Evolutionary conservation across 2,113 vertebrate species (phyloP).

Genomic region (Xiphophorus hellerii): DNA sequence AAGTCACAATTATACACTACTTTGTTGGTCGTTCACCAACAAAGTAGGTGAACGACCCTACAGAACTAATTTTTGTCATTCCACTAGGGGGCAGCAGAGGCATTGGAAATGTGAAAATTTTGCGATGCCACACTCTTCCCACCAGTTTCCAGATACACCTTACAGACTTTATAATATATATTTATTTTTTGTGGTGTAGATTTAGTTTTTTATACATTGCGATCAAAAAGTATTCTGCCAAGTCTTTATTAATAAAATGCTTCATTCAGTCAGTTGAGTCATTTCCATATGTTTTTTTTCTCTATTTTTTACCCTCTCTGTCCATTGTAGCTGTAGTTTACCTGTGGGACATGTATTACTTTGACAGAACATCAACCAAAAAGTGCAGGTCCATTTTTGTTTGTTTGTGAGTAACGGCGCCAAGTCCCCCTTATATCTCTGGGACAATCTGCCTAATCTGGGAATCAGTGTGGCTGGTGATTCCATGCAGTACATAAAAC

Average conservation of each 20-base stretch:
- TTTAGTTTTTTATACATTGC: neutral
- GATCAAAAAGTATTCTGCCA: neutral
- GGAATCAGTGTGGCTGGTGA: slow-evolving; percentile 33
- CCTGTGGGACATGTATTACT: slow-evolving; percentile 21
- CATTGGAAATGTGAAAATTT: neutral
- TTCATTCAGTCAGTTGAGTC: neutral
- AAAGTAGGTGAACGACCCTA: no score
- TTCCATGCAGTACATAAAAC: slow-evolving; percentile 10
- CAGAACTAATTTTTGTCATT: neutral
- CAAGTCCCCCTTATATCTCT: slow-evolving; percentile 51
- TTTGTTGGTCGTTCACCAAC: neutral
- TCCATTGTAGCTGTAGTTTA: slow-evolving; percentile 19
- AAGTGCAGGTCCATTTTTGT: slow-evolving; percentile 56
- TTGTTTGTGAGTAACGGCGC: slow-evolving; percentile 64
- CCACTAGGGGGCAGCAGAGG: slow-evolving; percentile 68
- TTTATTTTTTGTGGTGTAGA: neutral
- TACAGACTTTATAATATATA: neutral
- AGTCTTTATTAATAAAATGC: neutral
- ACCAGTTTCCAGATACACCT: slow-evolving; percentile 1
- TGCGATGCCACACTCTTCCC: neutral
- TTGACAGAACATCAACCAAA: slow-evolving; percentile 18
- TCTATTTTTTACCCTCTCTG: slow-evolving; percentile 3
- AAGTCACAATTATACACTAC: no score
- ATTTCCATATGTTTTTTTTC: neutral
- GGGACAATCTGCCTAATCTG: slow-evolving; percentile 61